These are phyloP conservation scores for Pelochelys cantorii DNA, from an alignment of 2,797 vertebrate species.

Conservation along the genomic window DNA sequence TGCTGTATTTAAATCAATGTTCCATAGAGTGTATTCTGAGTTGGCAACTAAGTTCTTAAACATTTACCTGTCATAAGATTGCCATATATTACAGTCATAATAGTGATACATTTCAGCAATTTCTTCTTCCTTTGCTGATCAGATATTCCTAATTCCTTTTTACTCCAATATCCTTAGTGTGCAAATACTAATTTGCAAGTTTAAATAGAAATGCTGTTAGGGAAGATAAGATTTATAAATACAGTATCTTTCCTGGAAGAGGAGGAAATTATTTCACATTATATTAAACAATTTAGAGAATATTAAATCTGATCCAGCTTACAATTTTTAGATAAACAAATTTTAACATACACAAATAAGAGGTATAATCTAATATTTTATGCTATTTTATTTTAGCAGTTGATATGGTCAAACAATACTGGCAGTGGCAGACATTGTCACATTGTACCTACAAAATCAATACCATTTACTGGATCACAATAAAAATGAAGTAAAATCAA, in stretches of 20 bases:
- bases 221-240: conserved; percentile 56
- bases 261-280: conserved; percentile 25
- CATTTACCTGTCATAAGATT: conserved; percentile 54
- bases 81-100: conserved; percentile 47
- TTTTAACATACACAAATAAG: conserved; percentile 36
- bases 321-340: conserved; percentile 3
- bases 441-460: background rate
- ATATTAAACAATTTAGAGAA: conserved; percentile 46
- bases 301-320: conserved; percentile 40
- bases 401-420: background rate
- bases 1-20: conserved; percentile 62
- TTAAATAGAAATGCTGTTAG: conserved; percentile 59
- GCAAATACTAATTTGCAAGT: conserved; percentile 60
- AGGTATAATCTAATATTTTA: background rate
- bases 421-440: background rate
- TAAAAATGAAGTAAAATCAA: background rate
- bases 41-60: conserved; percentile 57
- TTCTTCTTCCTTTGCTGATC: conserved; percentile 53
- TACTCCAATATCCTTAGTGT: conserved; percentile 20
- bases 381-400: conserved; percentile 20
- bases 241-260: background rate
- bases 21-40: conserved; percentile 25
- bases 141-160: conserved; percentile 33
- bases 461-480: background rate
- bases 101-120: conserved; percentile 41